Evolutionary conservation across 2,797 vertebrate species (phyloP).

Genomic region (Alouatta caraya): DNA sequence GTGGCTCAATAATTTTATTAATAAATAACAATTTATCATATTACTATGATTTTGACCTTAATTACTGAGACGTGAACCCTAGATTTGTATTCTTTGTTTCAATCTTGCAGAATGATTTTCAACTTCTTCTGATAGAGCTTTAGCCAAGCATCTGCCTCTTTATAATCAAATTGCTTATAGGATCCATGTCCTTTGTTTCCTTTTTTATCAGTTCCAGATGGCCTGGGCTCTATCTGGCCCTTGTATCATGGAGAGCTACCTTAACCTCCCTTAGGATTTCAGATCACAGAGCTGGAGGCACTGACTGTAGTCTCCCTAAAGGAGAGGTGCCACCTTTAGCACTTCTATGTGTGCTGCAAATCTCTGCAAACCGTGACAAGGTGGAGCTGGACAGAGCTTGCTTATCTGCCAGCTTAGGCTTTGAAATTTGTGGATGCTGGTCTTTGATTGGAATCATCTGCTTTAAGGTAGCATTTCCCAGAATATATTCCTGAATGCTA

Average conservation of each 20-base stretch:
- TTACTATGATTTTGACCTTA: slow-evolving; percentile 1
- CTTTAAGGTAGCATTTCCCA: background rate
- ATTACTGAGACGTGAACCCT: background rate
- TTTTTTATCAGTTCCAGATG: background rate
- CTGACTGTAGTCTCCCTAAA: background rate
- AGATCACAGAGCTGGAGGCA: background rate
- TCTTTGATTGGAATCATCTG: background rate
- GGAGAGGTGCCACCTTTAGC: background rate
- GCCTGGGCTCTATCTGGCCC: background rate
- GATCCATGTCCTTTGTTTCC: background rate
- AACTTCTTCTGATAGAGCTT: background rate
- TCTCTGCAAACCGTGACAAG: background rate
- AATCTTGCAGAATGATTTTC: background rate
- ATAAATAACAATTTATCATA: background rate
- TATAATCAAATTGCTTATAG: background rate
- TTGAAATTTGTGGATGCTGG: background rate
- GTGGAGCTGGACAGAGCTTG: background rate
- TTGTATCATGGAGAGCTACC: background rate
- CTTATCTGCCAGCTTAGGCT: background rate
- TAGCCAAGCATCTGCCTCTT: slow-evolving; percentile 23
- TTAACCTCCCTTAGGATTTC: background rate
- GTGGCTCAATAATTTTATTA: background rate
- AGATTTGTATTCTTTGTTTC: background rate
- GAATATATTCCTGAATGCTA: background rate
- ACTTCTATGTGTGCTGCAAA: background rate